A percentile compares a stretch with the other conserved stretches of the same genome.
phyloP scores from a whole-genome alignment of 2,113 vertebrate genomes.

The Loxodonta africana region DNA sequence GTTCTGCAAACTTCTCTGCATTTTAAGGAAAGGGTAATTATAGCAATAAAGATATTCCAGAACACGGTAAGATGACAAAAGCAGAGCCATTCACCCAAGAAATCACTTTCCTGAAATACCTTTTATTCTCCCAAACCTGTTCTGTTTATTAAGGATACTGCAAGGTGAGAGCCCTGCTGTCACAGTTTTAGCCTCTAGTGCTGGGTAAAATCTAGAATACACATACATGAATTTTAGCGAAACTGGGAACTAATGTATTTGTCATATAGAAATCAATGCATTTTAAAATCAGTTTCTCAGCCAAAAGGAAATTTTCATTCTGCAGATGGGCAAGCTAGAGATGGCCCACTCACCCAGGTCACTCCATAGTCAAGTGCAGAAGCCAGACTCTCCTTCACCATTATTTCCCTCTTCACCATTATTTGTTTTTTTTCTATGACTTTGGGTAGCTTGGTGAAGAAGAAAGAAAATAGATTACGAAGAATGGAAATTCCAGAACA shows the following conservation, averaged over 20 bases:
- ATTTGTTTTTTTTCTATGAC: not conserved
- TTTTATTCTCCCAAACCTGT: not conserved
- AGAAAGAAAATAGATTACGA: too few species aligned
- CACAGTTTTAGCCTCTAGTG: not conserved
- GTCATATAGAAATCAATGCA: not conserved
- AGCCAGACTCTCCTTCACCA: not conserved
- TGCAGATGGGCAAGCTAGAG: not conserved
- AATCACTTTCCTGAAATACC: not conserved
- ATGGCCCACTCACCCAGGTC: not conserved
- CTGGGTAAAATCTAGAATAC: not conserved
- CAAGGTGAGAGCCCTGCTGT: not conserved
- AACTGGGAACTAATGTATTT: not conserved
- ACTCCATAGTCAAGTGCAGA: not conserved
- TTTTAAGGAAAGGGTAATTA: not conserved
- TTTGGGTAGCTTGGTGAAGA: not conserved
- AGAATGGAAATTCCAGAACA: too few species aligned
- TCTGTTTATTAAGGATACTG: not conserved
- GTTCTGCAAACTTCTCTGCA: not conserved
- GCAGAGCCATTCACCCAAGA: not conserved
- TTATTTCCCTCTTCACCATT: not conserved
- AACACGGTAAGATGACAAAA: not conserved
- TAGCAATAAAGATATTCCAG: not conserved
- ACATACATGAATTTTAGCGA: not conserved
- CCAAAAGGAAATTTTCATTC: not conserved
- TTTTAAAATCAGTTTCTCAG: not conserved